A percentile compares a stretch with the other conserved stretches of the same genome.
These are phyloP conservation scores for Psophia crepitans DNA, from an alignment of 2,113 vertebrate species.

Conservation along the genomic window DNA sequence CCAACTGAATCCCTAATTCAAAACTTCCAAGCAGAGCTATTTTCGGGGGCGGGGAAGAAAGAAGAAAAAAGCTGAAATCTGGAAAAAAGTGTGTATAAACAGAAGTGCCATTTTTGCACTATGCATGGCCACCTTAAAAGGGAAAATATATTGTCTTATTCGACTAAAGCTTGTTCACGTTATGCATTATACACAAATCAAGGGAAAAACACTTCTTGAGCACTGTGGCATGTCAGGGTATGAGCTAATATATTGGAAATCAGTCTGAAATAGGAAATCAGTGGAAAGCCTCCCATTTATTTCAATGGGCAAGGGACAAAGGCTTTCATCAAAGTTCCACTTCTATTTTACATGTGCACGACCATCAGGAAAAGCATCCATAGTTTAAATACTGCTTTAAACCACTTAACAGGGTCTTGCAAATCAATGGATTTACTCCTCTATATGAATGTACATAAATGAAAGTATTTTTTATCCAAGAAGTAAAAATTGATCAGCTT, in stretches of 20 bases:
- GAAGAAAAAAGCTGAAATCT: neutral
- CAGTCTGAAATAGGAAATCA: neutral
- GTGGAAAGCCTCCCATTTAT: neutral
- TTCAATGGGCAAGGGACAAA: neutral
- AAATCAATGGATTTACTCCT: neutral
- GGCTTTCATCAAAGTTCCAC: neutral
- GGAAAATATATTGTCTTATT: neutral
- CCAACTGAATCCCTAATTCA: neutral
- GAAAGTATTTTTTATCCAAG: neutral
- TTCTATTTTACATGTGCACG: neutral
- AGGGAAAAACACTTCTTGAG: neutral
- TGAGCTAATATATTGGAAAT: neutral
- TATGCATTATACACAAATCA: neutral
- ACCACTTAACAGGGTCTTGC: neutral
- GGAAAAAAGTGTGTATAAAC: neutral
- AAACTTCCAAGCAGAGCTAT: neutral
- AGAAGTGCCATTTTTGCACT: neutral
- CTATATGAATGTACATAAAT: neutral
- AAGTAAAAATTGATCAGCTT: neutral
- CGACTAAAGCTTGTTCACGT: neutral
- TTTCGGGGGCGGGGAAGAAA: neutral
- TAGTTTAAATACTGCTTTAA: neutral
- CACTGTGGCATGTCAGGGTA: neutral
- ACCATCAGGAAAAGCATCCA: neutral
- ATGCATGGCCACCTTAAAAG: neutral